Evolutionary conservation across 2,888 invertebrate species (phyloP).

Genomic region (Agrochola lota): DNA sequence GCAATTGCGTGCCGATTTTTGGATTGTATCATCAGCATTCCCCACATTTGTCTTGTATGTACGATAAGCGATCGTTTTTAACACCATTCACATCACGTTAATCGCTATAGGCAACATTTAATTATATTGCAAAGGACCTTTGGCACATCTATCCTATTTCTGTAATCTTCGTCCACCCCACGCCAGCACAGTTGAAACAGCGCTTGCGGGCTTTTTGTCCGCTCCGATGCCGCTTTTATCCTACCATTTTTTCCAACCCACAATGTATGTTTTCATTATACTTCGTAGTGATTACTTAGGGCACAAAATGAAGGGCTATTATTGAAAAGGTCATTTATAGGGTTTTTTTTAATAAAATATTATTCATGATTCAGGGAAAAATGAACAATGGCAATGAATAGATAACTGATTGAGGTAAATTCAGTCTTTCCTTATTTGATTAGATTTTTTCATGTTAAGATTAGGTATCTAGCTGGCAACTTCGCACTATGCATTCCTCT

Average conservation of each 20-base stretch:
- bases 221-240: constrained; percentile 46
- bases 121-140: not conserved
- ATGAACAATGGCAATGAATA: constrained; percentile 20
- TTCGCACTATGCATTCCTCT: not conserved
- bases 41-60: no score
- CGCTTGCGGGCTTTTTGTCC: constrained; percentile 43
- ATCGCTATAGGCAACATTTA: no score
- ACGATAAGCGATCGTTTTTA: no score
- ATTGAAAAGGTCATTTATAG: constrained; percentile 32
- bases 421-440: not conserved
- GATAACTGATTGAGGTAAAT: constrained; percentile 2
- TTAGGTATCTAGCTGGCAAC: not conserved
- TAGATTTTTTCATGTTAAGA: not conserved
- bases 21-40: no score
- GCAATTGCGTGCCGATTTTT: not conserved
- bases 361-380: constrained; percentile 12
- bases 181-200: constrained; percentile 15
- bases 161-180: not conserved
- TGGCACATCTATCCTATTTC: constrained; percentile 17
- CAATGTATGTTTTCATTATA: constrained; percentile 61
- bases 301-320: constrained; percentile 43
- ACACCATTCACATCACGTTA: no score
- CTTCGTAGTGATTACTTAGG: constrained; percentile 62
- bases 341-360: constrained; percentile 6
- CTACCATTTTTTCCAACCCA: constrained; percentile 46